phyloP scores from a whole-genome alignment of 2,113 vertebrate species.

The Sylvilagus bachmani region DNA sequence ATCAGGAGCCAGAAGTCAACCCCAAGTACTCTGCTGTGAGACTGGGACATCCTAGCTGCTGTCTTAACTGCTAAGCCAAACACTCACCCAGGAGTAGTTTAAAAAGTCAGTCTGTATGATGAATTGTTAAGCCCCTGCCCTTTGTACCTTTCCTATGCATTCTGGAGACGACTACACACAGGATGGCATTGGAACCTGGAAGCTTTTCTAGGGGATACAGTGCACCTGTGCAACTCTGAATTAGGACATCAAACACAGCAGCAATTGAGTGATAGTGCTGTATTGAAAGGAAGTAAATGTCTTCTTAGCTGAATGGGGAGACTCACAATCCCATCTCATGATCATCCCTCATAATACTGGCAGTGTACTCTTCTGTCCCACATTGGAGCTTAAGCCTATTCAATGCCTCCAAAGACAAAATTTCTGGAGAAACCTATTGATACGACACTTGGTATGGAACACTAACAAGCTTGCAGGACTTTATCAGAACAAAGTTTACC shows the following conservation, averaged over 20 bases:
- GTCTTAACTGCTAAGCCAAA: too few relatives aligned
- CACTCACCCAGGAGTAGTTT: background rate
- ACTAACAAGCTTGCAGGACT: background rate
- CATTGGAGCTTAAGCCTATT: background rate
- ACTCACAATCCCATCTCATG: background rate
- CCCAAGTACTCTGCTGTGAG: too few relatives aligned
- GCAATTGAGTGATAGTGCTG: background rate
- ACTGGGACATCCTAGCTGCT: too few relatives aligned
- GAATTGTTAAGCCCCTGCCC: background rate
- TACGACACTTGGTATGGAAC: background rate
- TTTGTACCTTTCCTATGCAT: background rate
- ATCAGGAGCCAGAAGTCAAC: too few relatives aligned
- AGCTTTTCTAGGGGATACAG: background rate
- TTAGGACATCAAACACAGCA: background rate
- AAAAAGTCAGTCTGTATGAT: background rate
- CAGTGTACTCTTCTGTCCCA: background rate
- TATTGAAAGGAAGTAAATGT: background rate
- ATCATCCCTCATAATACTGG: background rate
- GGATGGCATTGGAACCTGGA: background rate
- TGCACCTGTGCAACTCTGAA: background rate
- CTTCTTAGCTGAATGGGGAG: background rate
- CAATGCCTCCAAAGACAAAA: constrained; percentile 24
- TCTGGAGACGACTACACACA: background rate
- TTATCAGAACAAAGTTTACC: background rate
- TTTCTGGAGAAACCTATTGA: background rate